Evolutionary conservation across 2,113 vertebrate genomes (phyloP).

Genomic region (Chauna torquata): DNA sequence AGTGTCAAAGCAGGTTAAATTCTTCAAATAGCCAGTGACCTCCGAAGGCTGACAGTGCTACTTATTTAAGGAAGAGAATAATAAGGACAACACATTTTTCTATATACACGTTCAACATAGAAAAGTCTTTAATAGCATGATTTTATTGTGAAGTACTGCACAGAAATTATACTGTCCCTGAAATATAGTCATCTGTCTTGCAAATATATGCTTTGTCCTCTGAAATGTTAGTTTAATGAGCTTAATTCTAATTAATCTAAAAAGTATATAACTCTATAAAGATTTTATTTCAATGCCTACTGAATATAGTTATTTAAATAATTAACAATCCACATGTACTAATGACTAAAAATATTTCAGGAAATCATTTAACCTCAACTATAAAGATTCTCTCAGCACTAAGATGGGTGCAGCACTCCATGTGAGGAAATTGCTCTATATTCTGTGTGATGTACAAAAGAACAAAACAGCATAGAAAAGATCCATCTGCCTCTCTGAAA

Average conservation of each 20-base stretch:
- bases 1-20: constrained; percentile 26
- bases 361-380: background rate
- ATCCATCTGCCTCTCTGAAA: background rate
- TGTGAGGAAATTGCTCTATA: background rate
- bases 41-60: background rate
- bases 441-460: background rate
- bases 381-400: background rate
- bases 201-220: background rate
- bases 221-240: background rate
- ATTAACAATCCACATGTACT: background rate
- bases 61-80: background rate
- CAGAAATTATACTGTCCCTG: background rate
- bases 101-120: background rate
- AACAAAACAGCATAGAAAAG: background rate
- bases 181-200: background rate
- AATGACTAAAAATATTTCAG: background rate
- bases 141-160: background rate
- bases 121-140: background rate
- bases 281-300: background rate
- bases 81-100: background rate
- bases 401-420: background rate
- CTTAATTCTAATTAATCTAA: background rate
- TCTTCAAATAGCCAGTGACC: background rate
- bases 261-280: background rate
- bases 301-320: background rate